Percentiles rank a stretch among this genome's conserved stretches.
Evolutionary conservation across 2,797 vertebrate genomes (phyloP).

Genomic region (Helostoma temminkii): DNA sequence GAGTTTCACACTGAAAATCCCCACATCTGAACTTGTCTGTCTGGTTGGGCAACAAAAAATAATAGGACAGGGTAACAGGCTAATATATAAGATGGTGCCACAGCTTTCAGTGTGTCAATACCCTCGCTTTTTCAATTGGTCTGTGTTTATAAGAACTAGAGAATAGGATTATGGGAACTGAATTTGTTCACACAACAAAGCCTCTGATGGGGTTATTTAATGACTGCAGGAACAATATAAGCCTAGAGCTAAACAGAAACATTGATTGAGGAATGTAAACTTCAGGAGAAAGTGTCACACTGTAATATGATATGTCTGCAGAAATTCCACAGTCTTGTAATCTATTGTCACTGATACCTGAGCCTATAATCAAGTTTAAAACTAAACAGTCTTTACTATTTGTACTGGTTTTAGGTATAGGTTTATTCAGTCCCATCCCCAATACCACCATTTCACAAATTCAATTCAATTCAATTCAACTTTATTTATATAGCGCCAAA

Average conservation of each 20-base stretch:
- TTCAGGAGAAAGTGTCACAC: neutral
- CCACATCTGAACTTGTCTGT: constrained; percentile 41
- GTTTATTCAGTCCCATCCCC: too few relatives aligned
- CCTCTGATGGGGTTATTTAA: neutral
- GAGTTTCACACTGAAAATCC: constrained; percentile 36
- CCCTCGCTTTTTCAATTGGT: too few relatives aligned
- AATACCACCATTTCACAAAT: too few relatives aligned
- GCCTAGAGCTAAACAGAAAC: constrained; percentile 18
- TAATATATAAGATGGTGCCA: neutral
- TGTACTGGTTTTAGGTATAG: too few relatives aligned
- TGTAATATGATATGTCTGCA: constrained; percentile 16
- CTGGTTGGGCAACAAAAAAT: constrained; percentile 42
- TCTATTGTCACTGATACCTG: neutral
- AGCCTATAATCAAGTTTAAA: constrained; percentile 3
- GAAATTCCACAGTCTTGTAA: neutral
- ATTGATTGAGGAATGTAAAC: constrained; percentile 5
- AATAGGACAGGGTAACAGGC: neutral
- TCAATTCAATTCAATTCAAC: too few relatives aligned
- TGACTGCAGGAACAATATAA: neutral
- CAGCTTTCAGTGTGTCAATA: neutral
- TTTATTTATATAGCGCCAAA: too few relatives aligned
- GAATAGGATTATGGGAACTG: neutral
- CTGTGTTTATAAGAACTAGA: neutral
- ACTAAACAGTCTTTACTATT: neutral
- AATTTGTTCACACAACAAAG: neutral